Evolutionary conservation across 2,113 vertebrate species (phyloP).

Genomic region (Platichthys stellatus): DNA sequence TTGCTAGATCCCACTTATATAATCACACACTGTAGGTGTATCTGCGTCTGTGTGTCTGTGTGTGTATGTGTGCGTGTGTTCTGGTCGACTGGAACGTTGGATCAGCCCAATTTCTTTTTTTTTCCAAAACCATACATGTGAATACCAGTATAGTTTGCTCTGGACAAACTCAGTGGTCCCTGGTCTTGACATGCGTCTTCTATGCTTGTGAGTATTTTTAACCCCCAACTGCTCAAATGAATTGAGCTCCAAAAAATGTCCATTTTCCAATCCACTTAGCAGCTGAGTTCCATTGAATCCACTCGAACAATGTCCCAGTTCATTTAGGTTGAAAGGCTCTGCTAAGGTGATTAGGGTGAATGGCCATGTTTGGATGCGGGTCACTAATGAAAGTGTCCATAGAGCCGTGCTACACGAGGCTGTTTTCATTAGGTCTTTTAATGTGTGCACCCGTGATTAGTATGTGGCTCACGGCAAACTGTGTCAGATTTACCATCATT

Average conservation of each 20-base stretch:
- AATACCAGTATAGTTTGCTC: conserved; percentile 14
- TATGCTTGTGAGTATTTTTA: conserved; percentile 41
- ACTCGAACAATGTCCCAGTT: conserved; percentile 60
- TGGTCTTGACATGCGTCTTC: conserved; percentile 29
- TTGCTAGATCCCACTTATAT: conserved; percentile 47
- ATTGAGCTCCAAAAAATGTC: conserved; percentile 33
- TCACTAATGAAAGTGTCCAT: conserved; percentile 48
- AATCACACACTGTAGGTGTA: conserved; percentile 34
- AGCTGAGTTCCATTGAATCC: conserved; percentile 31
- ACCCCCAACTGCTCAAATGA: conserved; percentile 28
- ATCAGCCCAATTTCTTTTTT: conserved; percentile 32
- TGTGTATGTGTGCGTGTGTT: neutral
- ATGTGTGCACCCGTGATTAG: conserved; percentile 35
- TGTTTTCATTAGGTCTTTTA: conserved; percentile 44
- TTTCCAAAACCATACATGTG: conserved; percentile 21
- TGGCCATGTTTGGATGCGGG: conserved; percentile 28
- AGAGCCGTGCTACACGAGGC: neutral
- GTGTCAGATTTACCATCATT: conserved; percentile 19
- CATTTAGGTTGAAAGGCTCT: conserved; percentile 28
- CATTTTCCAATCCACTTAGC: conserved; percentile 29
- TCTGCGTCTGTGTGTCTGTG: no score
- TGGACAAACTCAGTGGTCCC: conserved; percentile 46
- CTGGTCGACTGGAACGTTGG: conserved; percentile 30
- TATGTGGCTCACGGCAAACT: conserved; percentile 8
- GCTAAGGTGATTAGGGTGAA: conserved; percentile 48